Evolutionary conservation across 2,888 invertebrate genomes (phyloP).

Genomic region (Temnothorax rugatulus): DNA sequence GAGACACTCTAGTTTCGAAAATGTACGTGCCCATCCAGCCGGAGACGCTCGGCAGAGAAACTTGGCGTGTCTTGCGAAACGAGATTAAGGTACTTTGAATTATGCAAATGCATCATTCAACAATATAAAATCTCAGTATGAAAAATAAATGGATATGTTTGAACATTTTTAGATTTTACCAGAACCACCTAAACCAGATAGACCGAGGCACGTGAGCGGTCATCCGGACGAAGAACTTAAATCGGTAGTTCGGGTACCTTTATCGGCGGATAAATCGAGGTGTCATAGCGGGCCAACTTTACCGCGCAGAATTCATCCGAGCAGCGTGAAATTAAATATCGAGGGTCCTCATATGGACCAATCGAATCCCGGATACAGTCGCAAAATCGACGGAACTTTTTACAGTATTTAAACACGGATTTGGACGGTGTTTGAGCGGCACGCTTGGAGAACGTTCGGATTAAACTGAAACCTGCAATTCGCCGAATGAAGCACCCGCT

Average conservation of each 20-base stretch:
- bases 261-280: constrained; percentile 43
- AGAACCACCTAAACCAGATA: constrained; percentile 37
- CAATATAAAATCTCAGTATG: neutral
- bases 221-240: constrained; percentile 44
- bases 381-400: constrained; percentile 90
- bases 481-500: constrained; percentile 50
- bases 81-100: constrained; percentile 78
- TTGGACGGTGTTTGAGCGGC: constrained; percentile 64
- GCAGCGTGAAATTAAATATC: constrained; percentile 92
- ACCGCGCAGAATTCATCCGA: constrained; percentile 88
- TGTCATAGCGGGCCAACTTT: constrained; percentile 65
- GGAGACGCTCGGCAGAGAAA: constrained; percentile 89
- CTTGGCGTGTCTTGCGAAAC: constrained; percentile 91
- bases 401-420: constrained; percentile 80
- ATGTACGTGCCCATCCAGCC: constrained; percentile 89
- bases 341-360: constrained; percentile 93
- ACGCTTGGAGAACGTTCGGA: constrained; percentile 52
- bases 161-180: constrained; percentile 50
- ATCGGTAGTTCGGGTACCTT: constrained; percentile 39
- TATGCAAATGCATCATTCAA: neutral
- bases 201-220: constrained; percentile 49
- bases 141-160: neutral
- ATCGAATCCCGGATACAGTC: constrained; percentile 93
- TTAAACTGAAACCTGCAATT: constrained; percentile 55
- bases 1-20: constrained; percentile 86